A percentile compares a stretch with the other conserved stretches of the same genome.
These are phyloP conservation scores for Myotis yumanensis DNA, from an alignment of 2,113 vertebrate species.

Conservation along the genomic window DNA sequence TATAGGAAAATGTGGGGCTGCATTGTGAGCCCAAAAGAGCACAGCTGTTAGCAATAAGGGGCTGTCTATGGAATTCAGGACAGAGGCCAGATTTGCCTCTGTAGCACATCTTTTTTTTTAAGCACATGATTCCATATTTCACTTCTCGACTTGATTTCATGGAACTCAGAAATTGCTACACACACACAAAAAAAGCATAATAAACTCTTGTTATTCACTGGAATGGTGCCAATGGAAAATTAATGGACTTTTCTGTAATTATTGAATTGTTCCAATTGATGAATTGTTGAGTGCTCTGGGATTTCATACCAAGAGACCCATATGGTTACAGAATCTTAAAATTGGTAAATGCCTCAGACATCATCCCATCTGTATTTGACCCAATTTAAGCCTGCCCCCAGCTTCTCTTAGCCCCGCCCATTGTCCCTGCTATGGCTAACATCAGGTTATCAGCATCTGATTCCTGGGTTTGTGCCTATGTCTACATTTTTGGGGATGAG, in stretches of 20 bases:
- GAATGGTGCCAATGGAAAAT: conserved; percentile 44
- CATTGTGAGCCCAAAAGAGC: neutral
- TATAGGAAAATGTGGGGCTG: neutral
- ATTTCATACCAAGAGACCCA: conserved; percentile 8
- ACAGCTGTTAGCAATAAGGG: conserved; percentile 58
- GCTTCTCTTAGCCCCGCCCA: rapidly evolving
- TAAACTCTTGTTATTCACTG: conserved; percentile 5
- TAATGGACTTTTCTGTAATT: conserved; percentile 51
- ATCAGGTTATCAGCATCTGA: neutral
- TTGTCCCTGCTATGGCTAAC: neutral
- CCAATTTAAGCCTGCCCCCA: rapidly evolving
- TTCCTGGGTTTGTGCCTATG: neutral
- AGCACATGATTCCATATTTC: conserved; percentile 3
- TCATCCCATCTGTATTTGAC: neutral
- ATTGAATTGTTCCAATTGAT: conserved; percentile 3
- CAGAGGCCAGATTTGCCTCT: conserved; percentile 15
- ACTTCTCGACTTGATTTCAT: conserved; percentile 40
- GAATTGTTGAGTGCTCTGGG: neutral
- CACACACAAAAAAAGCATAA: conserved; percentile 1
- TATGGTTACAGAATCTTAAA: conserved; percentile 26
- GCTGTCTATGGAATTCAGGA: conserved; percentile 32
- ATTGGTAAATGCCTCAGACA: neutral
- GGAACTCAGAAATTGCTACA: conserved; percentile 19
- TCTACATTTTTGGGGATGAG: neutral
- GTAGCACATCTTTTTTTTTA: conserved; percentile 48